Conservation (phyloP, 1,140 invertebrate species). For the Drosophila pectinifera region DNA sequence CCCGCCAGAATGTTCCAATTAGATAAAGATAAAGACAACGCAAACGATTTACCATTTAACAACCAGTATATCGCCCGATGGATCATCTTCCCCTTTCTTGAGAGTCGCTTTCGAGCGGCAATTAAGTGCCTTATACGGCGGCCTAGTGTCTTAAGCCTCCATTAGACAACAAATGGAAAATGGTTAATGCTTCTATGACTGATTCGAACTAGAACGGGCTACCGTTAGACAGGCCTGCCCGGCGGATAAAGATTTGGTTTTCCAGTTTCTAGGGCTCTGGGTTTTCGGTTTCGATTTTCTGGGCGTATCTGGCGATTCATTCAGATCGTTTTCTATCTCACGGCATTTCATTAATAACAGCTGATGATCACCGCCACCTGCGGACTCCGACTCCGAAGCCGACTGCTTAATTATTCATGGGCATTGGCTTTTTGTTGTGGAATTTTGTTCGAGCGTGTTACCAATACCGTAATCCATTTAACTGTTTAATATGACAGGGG, state of each 20-base stretch:
- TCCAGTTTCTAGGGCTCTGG: not conserved
- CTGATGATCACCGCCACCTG: slow-evolving; percentile 49
- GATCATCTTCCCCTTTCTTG: not conserved
- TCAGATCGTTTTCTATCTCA: slow-evolving; percentile 51
- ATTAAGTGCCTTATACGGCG: slow-evolving; percentile 41
- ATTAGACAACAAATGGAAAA: slow-evolving; percentile 31
- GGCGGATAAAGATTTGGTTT: not conserved
- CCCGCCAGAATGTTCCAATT: slow-evolving; percentile 42
- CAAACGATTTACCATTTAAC: slow-evolving; percentile 33
- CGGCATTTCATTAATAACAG: slow-evolving; percentile 44
- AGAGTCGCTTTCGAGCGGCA: slow-evolving; percentile 18
- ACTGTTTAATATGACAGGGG: slow-evolving; percentile 61
- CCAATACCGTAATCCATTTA: slow-evolving; percentile 78
- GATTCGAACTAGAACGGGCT: slow-evolving; percentile 71
- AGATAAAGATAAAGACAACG: slow-evolving; percentile 23
- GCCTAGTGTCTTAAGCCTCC: slow-evolving; percentile 4
- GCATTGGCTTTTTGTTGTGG: slow-evolving; percentile 34
- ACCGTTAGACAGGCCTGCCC: slow-evolving; percentile 55
- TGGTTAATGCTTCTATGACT: slow-evolving; percentile 29
- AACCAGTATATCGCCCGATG: slow-evolving; percentile 21
- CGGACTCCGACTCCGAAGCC: not conserved
- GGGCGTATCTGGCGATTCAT: slow-evolving; percentile 14
- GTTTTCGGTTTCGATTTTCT: not conserved
- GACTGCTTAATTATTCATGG: slow-evolving; percentile 73
- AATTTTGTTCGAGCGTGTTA: slow-evolving; percentile 51